phyloP scores from a whole-genome alignment of 2,888 invertebrate species.

The Pollenia angustigena region DNA sequence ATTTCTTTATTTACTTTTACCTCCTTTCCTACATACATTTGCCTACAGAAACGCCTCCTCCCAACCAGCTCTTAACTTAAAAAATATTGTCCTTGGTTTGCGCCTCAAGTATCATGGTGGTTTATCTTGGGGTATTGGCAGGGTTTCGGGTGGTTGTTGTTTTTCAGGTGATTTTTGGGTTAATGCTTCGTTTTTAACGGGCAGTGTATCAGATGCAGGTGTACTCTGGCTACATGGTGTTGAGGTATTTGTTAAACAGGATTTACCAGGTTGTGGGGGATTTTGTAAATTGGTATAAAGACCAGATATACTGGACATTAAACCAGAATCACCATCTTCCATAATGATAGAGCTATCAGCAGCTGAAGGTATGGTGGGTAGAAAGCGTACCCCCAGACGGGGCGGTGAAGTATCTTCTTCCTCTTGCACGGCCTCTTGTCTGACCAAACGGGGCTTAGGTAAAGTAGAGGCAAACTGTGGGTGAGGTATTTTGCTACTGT shows the following conservation, averaged over 20 bases:
- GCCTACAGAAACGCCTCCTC: constrained; percentile 78
- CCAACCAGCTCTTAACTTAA: constrained; percentile 58
- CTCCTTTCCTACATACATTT: neutral
- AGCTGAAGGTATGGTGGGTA: constrained; percentile 90
- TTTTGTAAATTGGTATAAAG: constrained; percentile 59
- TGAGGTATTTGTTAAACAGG: constrained; percentile 71
- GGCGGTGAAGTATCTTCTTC: constrained; percentile 86
- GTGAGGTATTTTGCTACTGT: constrained; percentile 80
- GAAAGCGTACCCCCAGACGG: constrained; percentile 86
- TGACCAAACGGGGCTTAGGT: constrained; percentile 89
- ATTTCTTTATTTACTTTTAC: neutral
- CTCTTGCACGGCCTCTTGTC: constrained; percentile 92
- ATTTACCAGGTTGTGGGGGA: constrained; percentile 67
- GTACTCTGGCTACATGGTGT: constrained; percentile 71
- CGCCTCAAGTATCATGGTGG: constrained; percentile 53
- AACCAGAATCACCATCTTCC: constrained; percentile 86
- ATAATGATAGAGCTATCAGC: constrained; percentile 89
- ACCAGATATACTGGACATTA: constrained; percentile 58
- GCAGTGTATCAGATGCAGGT: constrained; percentile 71
- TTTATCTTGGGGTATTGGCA: constrained; percentile 57
- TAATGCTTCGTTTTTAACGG: constrained; percentile 22
- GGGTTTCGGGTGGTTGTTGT: constrained; percentile 33
- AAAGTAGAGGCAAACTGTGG: constrained; percentile 77
- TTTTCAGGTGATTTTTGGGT: constrained; percentile 21
- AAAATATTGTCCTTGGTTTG: constrained; percentile 68